Base-by-base conservation (phyloP, 1,140 invertebrate genomes). In the Planococcus citri region DNA sequence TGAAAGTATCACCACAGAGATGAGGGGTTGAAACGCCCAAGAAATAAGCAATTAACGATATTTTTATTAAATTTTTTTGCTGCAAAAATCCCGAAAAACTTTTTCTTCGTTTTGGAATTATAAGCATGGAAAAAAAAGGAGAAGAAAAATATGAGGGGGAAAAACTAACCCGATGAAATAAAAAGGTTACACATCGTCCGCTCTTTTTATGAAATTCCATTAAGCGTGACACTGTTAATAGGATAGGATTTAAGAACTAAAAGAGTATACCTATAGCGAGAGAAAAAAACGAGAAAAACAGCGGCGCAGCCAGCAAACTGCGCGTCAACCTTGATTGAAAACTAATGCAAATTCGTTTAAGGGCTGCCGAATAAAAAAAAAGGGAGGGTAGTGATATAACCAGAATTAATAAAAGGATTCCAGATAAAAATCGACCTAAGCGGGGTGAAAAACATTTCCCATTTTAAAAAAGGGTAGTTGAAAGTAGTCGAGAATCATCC, bases 401-500 rank as follows among this genome's bases (percentile, higher is more conserved):
- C 27, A 68, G 68, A 68, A 38, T 37, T 37, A 38, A 68, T 29
- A 68, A 38, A 68, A 68, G 68, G 68, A 68, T 29, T 37, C 27
- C 27, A 68, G 68, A 68, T 29, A 68, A 38, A 68, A 38, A 68
- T 29, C 27, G 70, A 69, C 73, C 72, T 71, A 4, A 72, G 71
- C 70, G 73, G 73, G 75, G 75, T 75, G 73, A 73, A 69, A 72
- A 73, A 74, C 73, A 75, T 74, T 73, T 73, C 73, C 71, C 72
- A 73, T 68, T 27, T 27, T 33, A 38, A 68, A 68, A 68, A 38
- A 38, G 33, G 68, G 27, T 37, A 27, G 68, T 29, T 29, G 9
- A 24, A 27, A 64, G 25, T 25, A 64, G 60, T 64, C 21, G 60
- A 64, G 60, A 64, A 64, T 64, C 60, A 64, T 64, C 60, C 60